These are phyloP conservation scores for Stylophora pistillata DNA, from an alignment of 64 coral and sea anemone species.

Conservation along the genomic window DNA sequence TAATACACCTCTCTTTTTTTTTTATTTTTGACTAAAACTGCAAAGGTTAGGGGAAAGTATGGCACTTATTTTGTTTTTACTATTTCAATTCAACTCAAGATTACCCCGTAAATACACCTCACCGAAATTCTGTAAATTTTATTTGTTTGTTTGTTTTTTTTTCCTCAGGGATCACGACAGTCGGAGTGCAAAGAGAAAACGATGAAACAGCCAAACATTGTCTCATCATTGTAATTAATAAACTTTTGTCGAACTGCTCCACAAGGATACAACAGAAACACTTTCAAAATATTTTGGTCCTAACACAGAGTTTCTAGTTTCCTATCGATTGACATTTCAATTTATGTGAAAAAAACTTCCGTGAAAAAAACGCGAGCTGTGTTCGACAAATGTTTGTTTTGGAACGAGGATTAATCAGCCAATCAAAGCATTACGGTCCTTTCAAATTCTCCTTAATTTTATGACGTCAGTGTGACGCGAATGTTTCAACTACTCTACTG, in stretches of 20 bases:
- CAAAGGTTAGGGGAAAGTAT: no score
- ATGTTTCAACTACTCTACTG: neutral
- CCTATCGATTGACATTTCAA: neutral
- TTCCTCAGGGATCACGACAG: constrained; percentile 30
- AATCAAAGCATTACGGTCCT: neutral
- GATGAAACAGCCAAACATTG: neutral
- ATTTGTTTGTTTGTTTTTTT: neutral
- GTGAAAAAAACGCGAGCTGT: neutral
- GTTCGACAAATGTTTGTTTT: neutral
- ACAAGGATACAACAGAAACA: neutral
- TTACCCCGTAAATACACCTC: no score
- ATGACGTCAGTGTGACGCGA: neutral
- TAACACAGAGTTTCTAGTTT: neutral
- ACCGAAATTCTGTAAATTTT: neutral
- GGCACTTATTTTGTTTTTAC: no score
- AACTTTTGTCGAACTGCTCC: neutral
- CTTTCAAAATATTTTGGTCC: neutral
- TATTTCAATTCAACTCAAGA: no score
- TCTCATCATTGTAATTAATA: neutral
- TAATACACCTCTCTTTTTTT: no score
- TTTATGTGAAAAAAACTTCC: neutral
- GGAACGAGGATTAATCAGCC: neutral
- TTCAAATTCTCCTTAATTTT: neutral
- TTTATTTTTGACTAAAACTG: no score
- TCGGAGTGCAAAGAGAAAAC: constrained; percentile 32